Evolutionary conservation across 2,888 invertebrate species (phyloP).

Genomic region (Lucinisca nassula): DNA sequence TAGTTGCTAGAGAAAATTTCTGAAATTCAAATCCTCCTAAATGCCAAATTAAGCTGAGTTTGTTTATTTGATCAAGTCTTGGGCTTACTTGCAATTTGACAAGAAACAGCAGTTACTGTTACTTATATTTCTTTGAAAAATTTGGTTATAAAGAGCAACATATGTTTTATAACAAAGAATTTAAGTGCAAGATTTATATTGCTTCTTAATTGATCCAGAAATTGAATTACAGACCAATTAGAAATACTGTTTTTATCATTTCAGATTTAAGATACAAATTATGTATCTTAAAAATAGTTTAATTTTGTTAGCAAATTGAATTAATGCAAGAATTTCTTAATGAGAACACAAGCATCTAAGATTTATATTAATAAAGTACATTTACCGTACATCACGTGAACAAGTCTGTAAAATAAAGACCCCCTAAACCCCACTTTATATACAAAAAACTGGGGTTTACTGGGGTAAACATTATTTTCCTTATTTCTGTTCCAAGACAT

Average conservation of each 20-base stretch:
- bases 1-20: too few relatives aligned
- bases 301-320: not conserved
- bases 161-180: constrained; percentile 17
- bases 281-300: not conserved
- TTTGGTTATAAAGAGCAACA: not conserved
- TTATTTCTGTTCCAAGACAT: too few relatives aligned
- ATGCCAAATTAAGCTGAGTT: not conserved
- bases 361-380: too few relatives aligned
- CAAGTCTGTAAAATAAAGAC: too few relatives aligned
- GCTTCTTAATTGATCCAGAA: constrained; percentile 2
- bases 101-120: not conserved
- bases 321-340: constrained; percentile 7
- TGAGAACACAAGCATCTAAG: too few relatives aligned
- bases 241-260: not conserved
- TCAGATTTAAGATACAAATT: not conserved
- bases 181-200: not conserved
- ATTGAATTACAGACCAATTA: constrained; percentile 7
- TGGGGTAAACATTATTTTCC: too few relatives aligned
- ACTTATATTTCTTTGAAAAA: not conserved
- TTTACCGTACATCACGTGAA: too few relatives aligned
- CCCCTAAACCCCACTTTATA: too few relatives aligned
- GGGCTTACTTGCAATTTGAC: not conserved
- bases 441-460: too few relatives aligned
- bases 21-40: not conserved
- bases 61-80: not conserved